phyloP scores from a whole-genome alignment of 2,888 invertebrate genomes.

The Agrotis ipsilon region DNA sequence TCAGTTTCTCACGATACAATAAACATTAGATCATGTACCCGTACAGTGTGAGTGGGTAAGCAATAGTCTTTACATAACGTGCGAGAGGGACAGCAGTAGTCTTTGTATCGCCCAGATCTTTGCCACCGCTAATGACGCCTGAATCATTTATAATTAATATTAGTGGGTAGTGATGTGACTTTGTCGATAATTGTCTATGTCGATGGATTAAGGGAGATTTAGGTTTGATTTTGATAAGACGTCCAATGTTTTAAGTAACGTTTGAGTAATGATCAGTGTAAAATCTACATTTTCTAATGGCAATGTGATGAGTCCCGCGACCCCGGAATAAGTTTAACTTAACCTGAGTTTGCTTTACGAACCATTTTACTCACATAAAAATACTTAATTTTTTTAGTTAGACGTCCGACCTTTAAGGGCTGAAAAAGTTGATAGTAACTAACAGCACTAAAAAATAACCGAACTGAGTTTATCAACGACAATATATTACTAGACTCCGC shows the following conservation, averaged over 20 bases:
- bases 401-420: too few species aligned
- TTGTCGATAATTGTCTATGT: slow-evolving; percentile 24
- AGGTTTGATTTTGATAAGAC: too few species aligned
- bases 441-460: neutral
- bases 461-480: slow-evolving; percentile 28
- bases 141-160: slow-evolving; percentile 75
- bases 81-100: slow-evolving; percentile 60
- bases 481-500: too few species aligned
- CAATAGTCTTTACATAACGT: slow-evolving; percentile 62
- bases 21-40: slow-evolving; percentile 66
- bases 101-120: slow-evolving; percentile 69
- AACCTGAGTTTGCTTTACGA: too few species aligned
- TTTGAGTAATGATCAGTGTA: too few species aligned
- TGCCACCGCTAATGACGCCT: slow-evolving; percentile 78
- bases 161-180: slow-evolving; percentile 63
- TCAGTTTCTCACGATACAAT: slow-evolving; percentile 75
- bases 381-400: too few species aligned
- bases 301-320: too few species aligned
- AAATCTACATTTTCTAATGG: too few species aligned
- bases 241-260: too few species aligned
- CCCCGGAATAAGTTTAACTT: too few species aligned
- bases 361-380: too few species aligned
- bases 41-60: slow-evolving; percentile 64
- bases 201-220: neutral
- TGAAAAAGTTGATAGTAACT: too few species aligned